A percentile compares a stretch with the other conserved stretches of the same genome.
These are phyloP conservation scores for Reticulitermes lucifugus DNA, from an alignment of 2,888 invertebrate genomes.

Conservation along the genomic window DNA sequence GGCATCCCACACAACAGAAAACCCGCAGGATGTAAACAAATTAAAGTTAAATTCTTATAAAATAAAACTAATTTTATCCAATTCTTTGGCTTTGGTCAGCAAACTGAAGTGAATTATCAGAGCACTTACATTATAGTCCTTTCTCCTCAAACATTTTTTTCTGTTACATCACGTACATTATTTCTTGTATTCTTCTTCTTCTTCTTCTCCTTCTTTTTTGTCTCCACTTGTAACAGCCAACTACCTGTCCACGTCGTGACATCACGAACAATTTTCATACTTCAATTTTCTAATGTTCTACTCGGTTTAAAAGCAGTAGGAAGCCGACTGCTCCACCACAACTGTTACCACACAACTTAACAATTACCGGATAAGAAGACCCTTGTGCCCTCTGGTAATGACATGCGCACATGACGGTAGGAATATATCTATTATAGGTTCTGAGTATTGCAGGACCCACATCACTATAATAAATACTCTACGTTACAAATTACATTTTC, in stretches of 20 bases:
- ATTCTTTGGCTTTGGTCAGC: background rate
- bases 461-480: too few species aligned
- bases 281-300: background rate
- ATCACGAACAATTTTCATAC: slow-evolving; percentile 10
- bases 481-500: too few species aligned
- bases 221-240: background rate
- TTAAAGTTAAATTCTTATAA: background rate
- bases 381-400: background rate
- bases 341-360: slow-evolving; percentile 17
- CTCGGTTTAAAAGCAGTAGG: background rate
- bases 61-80: background rate
- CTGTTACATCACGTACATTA: background rate
- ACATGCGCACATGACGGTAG: background rate
- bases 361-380: background rate
- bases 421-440: too few species aligned
- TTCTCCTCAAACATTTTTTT: background rate
- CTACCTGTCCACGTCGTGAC: slow-evolving; percentile 4
- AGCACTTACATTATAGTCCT: background rate
- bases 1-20: background rate
- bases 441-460: too few species aligned
- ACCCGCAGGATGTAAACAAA: background rate
- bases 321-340: background rate
- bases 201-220: background rate
- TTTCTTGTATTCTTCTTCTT: too few species aligned
- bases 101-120: slow-evolving; percentile 3